Base-by-base conservation (phyloP, 2,113 vertebrate species). In the Oncorhynchus tshawytscha region DNA sequence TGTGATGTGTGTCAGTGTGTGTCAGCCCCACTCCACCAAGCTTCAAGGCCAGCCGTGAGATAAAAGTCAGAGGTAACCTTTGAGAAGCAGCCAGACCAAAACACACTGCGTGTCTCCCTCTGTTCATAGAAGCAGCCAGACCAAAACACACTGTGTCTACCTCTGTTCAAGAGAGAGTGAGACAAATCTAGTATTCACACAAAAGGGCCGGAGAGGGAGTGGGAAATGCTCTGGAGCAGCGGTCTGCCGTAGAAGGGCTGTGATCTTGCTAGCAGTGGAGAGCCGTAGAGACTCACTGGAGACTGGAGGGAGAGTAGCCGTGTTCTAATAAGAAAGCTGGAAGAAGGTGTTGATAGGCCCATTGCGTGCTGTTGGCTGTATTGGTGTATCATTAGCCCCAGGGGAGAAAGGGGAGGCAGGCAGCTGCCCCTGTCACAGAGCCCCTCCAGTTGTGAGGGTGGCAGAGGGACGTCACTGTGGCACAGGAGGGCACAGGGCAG, bases 371-470 rank as follows among this genome's bases (percentile, higher is more conserved):
- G 78, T 76, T 78, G 81, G 81, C 65, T 75, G 82, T 84, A 86
- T 87, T 72, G 71, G 5, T 76, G 73, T 81, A 85, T 86, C 85
- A 70, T 87, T 81, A 87, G 66, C 85, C 81, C 87, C 78, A 69
- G 69, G 82, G 76, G 86, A 85, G 64, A 25, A 65, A 79, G 70
- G 39, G 62, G 73, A 78, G 73, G 27, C 1, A 78, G 57, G 84
- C 90, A 90, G 88, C 86, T 87, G 88, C 78, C 79, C 82, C 45
- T 29, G 4, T 15, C 20, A 12, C 72, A n/a, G 83, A 85, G 78
- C 72, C 62, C 74, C 54, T 81, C 82, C 88, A 88, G 87, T 88
- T 89, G 88, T 77, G 82, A 78, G 54, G 9, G 75, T 82, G 66
- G 73, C 54, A 24, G 67, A n/a, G 11, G 18, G 39, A 45, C 0